Base-by-base conservation (phyloP, 2,888 invertebrate genomes). In the Drosophila crucigera region DNA sequence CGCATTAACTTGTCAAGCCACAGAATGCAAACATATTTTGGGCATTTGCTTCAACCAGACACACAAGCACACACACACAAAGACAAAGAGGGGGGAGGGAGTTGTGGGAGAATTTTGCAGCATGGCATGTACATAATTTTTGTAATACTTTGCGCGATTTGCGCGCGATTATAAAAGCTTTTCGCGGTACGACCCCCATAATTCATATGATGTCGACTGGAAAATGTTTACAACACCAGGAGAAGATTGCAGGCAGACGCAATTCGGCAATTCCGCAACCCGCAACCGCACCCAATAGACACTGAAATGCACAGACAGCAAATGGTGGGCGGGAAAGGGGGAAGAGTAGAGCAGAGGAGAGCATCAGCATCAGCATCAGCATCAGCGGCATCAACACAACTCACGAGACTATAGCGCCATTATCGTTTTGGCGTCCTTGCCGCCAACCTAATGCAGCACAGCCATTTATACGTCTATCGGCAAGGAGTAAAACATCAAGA, bases 81-180 rank as follows among this genome's bases (percentile, higher is more conserved):
- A 39, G 1, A 11, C 2, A 10, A 31, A 10, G 25, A 14, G 1
- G 10, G 3, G 22, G 39, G 16, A 37, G 16, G 11, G 14, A 19
- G 52, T 25, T 55, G 43, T 43, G 30, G 37, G 59, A 39, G 43
- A 11, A n/a, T 43, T 53, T 50, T 70, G 73, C 68, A 68, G 47
- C 71, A 67, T 55, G 68, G 83, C 82, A 80, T 80, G 88, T 90
- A 85, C 89, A 90, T 92, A 89, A 92, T 91, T 90, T 90, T 82
- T 80, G 89, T 91, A 91, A 85, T 89, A 83, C 83, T 84, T 87
- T 88, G 91, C 91, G 84, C 92, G 91, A 92, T 92, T 92, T 92
- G 92, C 78, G 83, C 84, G 82, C 92, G 92, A 91, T 92, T 92
- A 92, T 92, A 92, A 92, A 92, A 92, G 92, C 92, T 92, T 92